Evolutionary conservation across 2,797 vertebrate genomes (phyloP).

Genomic region (Etheostoma perlongum): DNA sequence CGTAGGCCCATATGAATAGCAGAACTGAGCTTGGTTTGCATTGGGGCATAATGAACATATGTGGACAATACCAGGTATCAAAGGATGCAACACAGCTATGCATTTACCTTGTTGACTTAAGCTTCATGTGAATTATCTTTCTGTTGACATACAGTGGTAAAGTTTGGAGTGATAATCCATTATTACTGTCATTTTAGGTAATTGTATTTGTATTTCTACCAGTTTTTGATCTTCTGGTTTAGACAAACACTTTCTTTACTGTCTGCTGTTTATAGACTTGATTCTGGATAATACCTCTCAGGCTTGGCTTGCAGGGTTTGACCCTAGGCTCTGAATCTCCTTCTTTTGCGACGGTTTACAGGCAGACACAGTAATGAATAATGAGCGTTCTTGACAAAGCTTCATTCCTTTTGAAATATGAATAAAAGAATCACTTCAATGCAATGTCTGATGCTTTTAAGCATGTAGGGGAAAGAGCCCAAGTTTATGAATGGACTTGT

Average conservation of each 20-base stretch:
- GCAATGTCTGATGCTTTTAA: background rate
- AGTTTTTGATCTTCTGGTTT: constrained; percentile 3
- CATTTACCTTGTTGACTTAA: constrained; percentile 24
- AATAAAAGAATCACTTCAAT: background rate
- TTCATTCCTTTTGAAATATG: constrained; percentile 11
- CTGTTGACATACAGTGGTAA: background rate
- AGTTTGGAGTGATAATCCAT: background rate
- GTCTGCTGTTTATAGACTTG: background rate
- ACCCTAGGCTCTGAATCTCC: constrained; percentile 9
- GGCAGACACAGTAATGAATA: background rate
- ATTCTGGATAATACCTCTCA: background rate
- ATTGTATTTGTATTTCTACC: constrained; percentile 14
- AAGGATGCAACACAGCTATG: constrained; percentile 1
- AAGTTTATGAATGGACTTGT: constrained; percentile 27
- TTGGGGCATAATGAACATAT: background rate
- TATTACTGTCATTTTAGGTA: constrained; percentile 18
- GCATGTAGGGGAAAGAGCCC: background rate
- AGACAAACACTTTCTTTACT: background rate
- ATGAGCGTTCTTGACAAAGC: background rate
- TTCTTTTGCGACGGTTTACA: background rate
- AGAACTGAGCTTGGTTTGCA: background rate
- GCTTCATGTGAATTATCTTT: constrained; percentile 3
- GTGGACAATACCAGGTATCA: constrained; percentile 9
- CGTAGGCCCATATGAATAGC: background rate
- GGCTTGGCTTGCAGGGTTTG: background rate